phyloP scores from a whole-genome alignment of 2,113 vertebrate species.

The Syngnathus typhle region DNA sequence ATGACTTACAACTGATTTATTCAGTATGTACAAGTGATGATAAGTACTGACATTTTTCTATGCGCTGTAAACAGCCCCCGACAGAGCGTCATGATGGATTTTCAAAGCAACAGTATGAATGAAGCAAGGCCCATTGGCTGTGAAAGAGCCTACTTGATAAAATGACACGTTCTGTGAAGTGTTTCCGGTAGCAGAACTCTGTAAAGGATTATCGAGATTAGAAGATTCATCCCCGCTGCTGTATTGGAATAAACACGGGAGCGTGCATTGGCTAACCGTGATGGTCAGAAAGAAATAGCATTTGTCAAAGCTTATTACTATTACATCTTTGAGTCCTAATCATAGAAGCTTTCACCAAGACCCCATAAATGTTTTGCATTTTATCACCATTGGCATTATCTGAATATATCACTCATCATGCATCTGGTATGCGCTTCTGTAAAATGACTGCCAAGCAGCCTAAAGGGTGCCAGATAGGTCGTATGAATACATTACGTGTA shows the following conservation, averaged over 20 bases:
- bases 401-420: slow-evolving; percentile 6
- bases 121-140: not conserved
- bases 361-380: not conserved
- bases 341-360: slow-evolving; percentile 10
- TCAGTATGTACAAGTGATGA: not conserved
- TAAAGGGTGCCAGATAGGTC: slow-evolving; percentile 2
- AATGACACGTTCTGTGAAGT: slow-evolving; percentile 26
- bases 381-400: slow-evolving; percentile 18
- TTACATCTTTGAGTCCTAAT: slow-evolving; percentile 15
- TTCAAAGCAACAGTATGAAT: not conserved
- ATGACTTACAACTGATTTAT: too few species aligned
- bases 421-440: slow-evolving; percentile 6
- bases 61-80: not conserved
- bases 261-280: slow-evolving; percentile 16
- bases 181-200: slow-evolving; percentile 17
- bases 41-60: not conserved
- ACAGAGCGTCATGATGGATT: not conserved
- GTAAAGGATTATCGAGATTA: slow-evolving; percentile 1
- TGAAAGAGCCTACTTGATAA: slow-evolving; percentile 9
- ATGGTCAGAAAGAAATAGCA: slow-evolving; percentile 43
- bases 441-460: slow-evolving; percentile 16
- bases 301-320: slow-evolving; percentile 44
- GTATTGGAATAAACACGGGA: slow-evolving; percentile 30
- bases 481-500: slow-evolving; percentile 22
- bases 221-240: too few species aligned